These are phyloP conservation scores for Gonioctena quinquepunctata DNA, from an alignment of 1,140 invertebrate species.

Conservation along the genomic window DNA sequence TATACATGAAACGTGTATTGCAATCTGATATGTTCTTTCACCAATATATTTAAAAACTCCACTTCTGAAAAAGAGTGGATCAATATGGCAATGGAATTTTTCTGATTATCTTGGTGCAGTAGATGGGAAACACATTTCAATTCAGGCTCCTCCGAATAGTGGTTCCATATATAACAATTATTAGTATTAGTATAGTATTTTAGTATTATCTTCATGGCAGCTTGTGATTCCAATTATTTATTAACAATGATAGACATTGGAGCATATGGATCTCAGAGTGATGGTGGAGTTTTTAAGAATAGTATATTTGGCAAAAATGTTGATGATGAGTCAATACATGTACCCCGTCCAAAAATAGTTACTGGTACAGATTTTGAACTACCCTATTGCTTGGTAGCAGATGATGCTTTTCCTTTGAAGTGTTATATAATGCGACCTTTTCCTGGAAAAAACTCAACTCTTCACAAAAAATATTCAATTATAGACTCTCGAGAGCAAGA, in stretches of 20 bases:
- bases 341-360: slow-evolving; percentile 8
- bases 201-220: slow-evolving; percentile 55
- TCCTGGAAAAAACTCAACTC: neutral
- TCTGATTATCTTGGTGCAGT: too few species aligned
- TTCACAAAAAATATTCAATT: slow-evolving; percentile 19
- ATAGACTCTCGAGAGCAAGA: slow-evolving; percentile 6
- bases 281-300: slow-evolving; percentile 38
- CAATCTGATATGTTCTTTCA: slow-evolving; percentile 39
- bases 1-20: slow-evolving; percentile 37
- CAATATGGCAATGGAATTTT: too few species aligned
- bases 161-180: slow-evolving; percentile 49
- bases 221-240: slow-evolving; percentile 52
- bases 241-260: slow-evolving; percentile 55
- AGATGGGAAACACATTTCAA: slow-evolving; percentile 33
- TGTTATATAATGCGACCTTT: slow-evolving; percentile 12
- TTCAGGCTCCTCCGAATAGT: slow-evolving; percentile 20
- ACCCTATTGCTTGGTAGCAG: slow-evolving; percentile 29
- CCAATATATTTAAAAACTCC: slow-evolving; percentile 5
- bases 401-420: slow-evolving; percentile 36
- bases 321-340: too few species aligned
- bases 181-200: slow-evolving; percentile 53
- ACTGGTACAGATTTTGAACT: slow-evolving; percentile 8
- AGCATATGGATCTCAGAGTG: slow-evolving; percentile 46
- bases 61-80: slow-evolving; percentile 21
- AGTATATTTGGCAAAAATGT: slow-evolving; percentile 18